phyloP scores from a whole-genome alignment of 2,113 vertebrate genomes.

The Motacilla tschutschensis region DNA sequence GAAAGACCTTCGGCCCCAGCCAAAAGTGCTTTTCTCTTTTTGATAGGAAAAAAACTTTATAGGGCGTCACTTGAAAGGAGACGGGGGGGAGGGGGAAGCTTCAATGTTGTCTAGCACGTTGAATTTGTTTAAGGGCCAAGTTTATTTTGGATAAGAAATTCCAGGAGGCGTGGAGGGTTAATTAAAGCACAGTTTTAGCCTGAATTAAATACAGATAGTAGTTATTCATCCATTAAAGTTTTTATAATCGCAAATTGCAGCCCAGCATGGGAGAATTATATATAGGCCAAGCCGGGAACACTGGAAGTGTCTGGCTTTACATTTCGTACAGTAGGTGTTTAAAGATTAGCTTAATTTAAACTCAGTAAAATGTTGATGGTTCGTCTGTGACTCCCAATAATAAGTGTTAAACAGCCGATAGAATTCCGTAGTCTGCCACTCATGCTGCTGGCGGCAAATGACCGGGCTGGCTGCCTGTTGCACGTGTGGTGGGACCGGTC shows the following conservation, averaged over 20 bases:
- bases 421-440: background rate
- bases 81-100: slow-evolving; percentile 53
- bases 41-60: slow-evolving; percentile 24
- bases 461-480: slow-evolving; percentile 5
- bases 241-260: slow-evolving; percentile 44
- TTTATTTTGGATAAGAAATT: slow-evolving; percentile 59
- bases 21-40: background rate
- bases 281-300: slow-evolving; percentile 48
- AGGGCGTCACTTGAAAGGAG: slow-evolving; percentile 40
- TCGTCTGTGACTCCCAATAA: slow-evolving; percentile 50
- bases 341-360: slow-evolving; percentile 53
- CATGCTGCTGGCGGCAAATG: background rate
- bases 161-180: slow-evolving; percentile 59
- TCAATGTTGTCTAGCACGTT: slow-evolving; percentile 64
- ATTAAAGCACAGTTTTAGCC: slow-evolving; percentile 61
- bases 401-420: slow-evolving; percentile 34
- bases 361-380: slow-evolving; percentile 34
- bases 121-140: slow-evolving; percentile 68
- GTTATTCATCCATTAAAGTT: slow-evolving; percentile 60
- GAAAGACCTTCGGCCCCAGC: background rate
- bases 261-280: slow-evolving; percentile 60
- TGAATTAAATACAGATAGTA: slow-evolving; percentile 53
- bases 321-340: slow-evolving; percentile 50
- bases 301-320: slow-evolving; percentile 35
- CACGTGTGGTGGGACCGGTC: background rate